Evolutionary conservation across 2,113 vertebrate species (phyloP).

Genomic region (Thalassarche chlororhynchos): DNA sequence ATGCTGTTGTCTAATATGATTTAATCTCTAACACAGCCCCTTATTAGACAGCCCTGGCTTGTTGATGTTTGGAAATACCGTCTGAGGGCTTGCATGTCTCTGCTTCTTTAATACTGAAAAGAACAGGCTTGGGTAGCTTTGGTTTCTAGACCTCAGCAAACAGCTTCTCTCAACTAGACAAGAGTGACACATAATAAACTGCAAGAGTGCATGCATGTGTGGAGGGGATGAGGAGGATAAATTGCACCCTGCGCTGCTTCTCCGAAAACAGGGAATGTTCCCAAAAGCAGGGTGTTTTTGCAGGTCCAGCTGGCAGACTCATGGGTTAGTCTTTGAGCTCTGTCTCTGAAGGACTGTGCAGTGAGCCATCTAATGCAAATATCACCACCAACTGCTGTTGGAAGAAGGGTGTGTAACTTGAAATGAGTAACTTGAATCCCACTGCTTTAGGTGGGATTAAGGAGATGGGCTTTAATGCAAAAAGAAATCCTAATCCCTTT

Average conservation of each 20-base stretch:
- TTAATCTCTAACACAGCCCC: not conserved
- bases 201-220: not conserved
- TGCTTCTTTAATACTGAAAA: not conserved
- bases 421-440: not conserved
- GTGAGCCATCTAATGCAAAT: not conserved
- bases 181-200: not conserved
- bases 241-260: not conserved
- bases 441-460: not conserved
- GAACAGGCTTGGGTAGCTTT: not conserved
- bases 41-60: not conserved
- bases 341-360: not conserved
- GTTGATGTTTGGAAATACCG: not conserved
- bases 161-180: not conserved
- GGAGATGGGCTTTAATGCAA: not conserved
- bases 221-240: not conserved
- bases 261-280: not conserved
- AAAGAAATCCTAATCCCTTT: not conserved
- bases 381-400: not conserved
- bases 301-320: not conserved
- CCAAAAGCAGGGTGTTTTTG: not conserved
- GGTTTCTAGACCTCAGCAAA: not conserved
- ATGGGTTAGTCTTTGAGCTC: not conserved
- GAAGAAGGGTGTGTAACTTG: not conserved
- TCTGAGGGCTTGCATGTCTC: not conserved
- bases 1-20: not conserved